These are phyloP conservation scores for Drymodes brunneopygia DNA, from an alignment of 2,113 vertebrate genomes.

Conservation along the genomic window DNA sequence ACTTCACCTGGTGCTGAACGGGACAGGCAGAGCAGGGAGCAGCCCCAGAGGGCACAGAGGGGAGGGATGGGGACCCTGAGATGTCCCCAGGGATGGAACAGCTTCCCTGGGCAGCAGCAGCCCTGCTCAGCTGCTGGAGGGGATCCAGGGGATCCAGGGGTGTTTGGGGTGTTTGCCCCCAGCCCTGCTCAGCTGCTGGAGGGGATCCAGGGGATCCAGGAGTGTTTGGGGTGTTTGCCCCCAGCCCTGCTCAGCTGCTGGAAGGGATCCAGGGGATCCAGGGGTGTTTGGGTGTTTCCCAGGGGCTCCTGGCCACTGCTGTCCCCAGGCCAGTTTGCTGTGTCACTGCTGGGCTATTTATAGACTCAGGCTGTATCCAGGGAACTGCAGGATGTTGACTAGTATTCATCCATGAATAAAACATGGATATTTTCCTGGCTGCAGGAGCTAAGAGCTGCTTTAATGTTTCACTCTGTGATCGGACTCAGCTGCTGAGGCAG, in stretches of 20 bases:
- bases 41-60: background rate
- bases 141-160: background rate
- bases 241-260: background rate
- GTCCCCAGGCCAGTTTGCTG: conserved; percentile 62
- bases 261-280: background rate
- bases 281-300: background rate
- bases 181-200: too few relatives aligned
- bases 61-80: rapidly evolving
- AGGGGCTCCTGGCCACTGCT: background rate
- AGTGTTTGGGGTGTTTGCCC: too few relatives aligned
- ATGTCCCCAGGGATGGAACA: background rate
- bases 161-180: too few relatives aligned
- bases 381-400: conserved; percentile 73
- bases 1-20: rapidly evolving
- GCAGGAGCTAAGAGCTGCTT: conserved; percentile 24
- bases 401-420: conserved; percentile 55
- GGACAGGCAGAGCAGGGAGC: background rate
- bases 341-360: conserved; percentile 71
- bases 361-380: conserved; percentile 64
- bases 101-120: background rate
- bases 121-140: background rate
- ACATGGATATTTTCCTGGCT: conserved; percentile 66
- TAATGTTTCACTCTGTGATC: background rate
- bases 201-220: too few relatives aligned
- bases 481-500: background rate